These are phyloP conservation scores for Ophion ventricosus DNA, from an alignment of 2,888 invertebrate species.

Conservation along the genomic window DNA sequence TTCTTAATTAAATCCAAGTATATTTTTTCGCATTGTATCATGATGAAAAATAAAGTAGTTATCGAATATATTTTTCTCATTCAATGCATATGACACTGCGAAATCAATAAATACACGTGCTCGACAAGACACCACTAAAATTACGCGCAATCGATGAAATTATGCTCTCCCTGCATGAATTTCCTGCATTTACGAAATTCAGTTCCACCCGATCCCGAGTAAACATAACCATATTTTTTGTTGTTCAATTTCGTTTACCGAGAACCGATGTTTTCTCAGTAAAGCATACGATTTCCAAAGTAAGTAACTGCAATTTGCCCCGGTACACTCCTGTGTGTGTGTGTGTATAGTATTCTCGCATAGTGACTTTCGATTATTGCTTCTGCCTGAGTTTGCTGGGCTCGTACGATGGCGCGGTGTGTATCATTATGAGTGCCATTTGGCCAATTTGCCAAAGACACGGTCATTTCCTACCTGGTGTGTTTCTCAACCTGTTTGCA, in stretches of 20 bases:
- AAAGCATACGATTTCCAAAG: constrained; percentile 7
- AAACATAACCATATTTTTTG: neutral
- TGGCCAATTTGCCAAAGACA: constrained; percentile 49
- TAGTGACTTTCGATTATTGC: constrained; percentile 31
- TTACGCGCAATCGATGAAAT: neutral
- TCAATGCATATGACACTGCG: neutral
- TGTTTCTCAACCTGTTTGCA: constrained; percentile 2
- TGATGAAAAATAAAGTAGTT: neutral
- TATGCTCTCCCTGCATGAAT: neutral
- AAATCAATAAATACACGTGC: neutral
- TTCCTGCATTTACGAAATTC: neutral
- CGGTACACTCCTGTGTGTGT: neutral
- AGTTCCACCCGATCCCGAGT: neutral
- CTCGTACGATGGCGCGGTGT: constrained; percentile 29
- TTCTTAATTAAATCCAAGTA: neutral
- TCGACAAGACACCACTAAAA: neutral
- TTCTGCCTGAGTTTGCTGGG: constrained; percentile 13
- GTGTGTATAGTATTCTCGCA: neutral
- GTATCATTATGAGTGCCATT: constrained; percentile 59
- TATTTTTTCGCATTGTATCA: neutral
- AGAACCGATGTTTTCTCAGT: neutral
- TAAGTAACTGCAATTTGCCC: constrained; percentile 2
- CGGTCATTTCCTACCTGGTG: constrained; percentile 37
- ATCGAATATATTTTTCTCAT: neutral
- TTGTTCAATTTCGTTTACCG: neutral